Base-by-base conservation (phyloP, 2,113 vertebrate species). In the Tor tambroides region DNA sequence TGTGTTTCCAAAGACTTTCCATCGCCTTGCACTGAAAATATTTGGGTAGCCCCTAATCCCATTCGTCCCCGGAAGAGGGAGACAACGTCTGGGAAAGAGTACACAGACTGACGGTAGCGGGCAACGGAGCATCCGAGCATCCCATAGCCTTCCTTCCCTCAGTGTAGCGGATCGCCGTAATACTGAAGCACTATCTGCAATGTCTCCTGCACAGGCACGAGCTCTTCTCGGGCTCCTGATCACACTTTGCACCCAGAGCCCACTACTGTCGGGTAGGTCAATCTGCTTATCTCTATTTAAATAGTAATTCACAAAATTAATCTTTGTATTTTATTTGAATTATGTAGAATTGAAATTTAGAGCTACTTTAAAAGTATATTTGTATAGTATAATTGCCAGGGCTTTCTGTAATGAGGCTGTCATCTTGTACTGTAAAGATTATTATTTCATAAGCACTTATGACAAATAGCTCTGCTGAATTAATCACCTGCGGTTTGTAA, bases 191-290 rank as follows among this genome's bases (percentile, higher is more conserved):
- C 90, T 93, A 93, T 90, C 91, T 91, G 92, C 91, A 72, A 95
- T 96, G 95, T 91, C 92, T 94, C 88, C 91, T 91, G 88, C 91
- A 89, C 91, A 93, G 92, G 92, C 93, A 92, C 92, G 94, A 92
- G 95, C 93, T 89, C 92, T 95, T 74, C 89, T 94, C 83, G 93
- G 91, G 85, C 91, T 95, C 89, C 92, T 95, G 79, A 83, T 95
- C 23, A 89, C 93, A 35, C 92, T 96, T 89, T 92, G 92, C 88
- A 88, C 93, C 90, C 88, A 94, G 56, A 92, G 88, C 83, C 88
- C 90, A 61, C 90, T 92, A 56, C 92, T 91, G 87, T 82, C 93
- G 94, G 95, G 95, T 95, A 95, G 61, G 35, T 84, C 21, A 56
- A 78, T 11, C 26, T 32, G 28, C 26, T 54, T 21, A 26, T 54